phyloP scores from a whole-genome alignment of 2,888 invertebrate species.

The Pollenia amentaria region DNA sequence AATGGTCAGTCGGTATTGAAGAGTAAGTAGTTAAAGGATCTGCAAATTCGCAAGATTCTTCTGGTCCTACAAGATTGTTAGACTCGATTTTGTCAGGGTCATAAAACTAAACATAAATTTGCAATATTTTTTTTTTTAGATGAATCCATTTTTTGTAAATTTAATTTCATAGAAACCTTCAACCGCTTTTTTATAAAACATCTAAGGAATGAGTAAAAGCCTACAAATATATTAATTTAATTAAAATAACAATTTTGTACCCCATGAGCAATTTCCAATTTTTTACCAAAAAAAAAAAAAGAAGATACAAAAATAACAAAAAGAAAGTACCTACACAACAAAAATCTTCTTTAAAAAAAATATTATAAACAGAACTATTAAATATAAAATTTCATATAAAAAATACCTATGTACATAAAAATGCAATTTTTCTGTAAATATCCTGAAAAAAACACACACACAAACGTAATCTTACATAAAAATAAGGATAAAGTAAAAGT shows the following conservation, averaged over 20 bases:
- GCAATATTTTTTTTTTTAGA: too few species aligned
- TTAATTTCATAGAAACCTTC: background rate
- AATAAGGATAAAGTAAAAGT: slow-evolving; percentile 58
- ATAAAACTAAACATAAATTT: too few species aligned
- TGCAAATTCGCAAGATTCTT: too few species aligned
- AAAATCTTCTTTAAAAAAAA: background rate
- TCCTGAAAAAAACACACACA: slow-evolving; percentile 23
- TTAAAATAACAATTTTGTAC: slow-evolving; percentile 47
- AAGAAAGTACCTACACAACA: background rate
- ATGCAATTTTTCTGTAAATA: slow-evolving; percentile 42
- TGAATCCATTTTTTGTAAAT: too few species aligned
- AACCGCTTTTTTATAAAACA: background rate
- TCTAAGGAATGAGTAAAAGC: slow-evolving; percentile 2
- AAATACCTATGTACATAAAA: slow-evolving; percentile 16
- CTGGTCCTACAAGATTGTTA: too few species aligned
- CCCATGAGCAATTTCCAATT: slow-evolving; percentile 18
- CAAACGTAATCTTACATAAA: background rate
- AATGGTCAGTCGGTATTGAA: too few species aligned
- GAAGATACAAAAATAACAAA: slow-evolving; percentile 6
- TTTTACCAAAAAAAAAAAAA: background rate
- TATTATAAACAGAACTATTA: slow-evolving; percentile 17
- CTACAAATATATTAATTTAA: slow-evolving; percentile 43
- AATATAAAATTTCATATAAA: background rate
- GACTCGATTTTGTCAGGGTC: too few species aligned
- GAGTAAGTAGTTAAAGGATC: too few species aligned